Evolutionary conservation across 2,888 invertebrate genomes (phyloP).

Genomic region (Bellardia bayeri): DNA sequence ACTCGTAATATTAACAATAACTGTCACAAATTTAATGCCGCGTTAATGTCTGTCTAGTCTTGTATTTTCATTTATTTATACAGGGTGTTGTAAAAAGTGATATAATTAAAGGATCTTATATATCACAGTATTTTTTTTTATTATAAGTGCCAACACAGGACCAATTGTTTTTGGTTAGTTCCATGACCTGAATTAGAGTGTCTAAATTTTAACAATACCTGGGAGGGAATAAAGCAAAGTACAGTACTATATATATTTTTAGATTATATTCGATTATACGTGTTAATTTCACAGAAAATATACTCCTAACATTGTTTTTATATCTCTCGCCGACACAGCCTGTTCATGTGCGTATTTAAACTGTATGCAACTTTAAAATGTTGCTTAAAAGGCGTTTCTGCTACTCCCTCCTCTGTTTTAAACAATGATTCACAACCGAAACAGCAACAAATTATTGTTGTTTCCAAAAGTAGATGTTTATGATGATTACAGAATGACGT

Average conservation of each 20-base stretch:
- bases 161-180: too few species aligned
- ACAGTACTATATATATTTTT: too few species aligned
- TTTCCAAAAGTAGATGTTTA: constrained; percentile 43
- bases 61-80: constrained; percentile 26
- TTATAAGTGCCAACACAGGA: too few species aligned
- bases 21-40: constrained; percentile 77
- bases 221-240: neutral
- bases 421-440: constrained; percentile 31
- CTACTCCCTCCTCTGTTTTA: constrained; percentile 14
- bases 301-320: neutral
- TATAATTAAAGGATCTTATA: neutral
- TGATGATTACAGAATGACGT: constrained; percentile 50
- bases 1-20: constrained; percentile 53
- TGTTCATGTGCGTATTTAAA: neutral
- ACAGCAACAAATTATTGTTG: constrained; percentile 69
- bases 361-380: constrained; percentile 28
- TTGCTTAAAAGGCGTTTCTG: constrained; percentile 55
- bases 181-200: too few species aligned
- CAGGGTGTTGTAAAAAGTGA: constrained; percentile 29
- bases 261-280: too few species aligned
- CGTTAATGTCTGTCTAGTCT: constrained; percentile 63
- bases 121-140: too few species aligned
- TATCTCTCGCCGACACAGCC: neutral
- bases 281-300: too few species aligned
- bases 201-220: too few species aligned